Evolutionary conservation across 2,113 vertebrate genomes (phyloP), one percentile per base, ranked within the genome.

Genomic region (Sardina pilchardus): DNA sequence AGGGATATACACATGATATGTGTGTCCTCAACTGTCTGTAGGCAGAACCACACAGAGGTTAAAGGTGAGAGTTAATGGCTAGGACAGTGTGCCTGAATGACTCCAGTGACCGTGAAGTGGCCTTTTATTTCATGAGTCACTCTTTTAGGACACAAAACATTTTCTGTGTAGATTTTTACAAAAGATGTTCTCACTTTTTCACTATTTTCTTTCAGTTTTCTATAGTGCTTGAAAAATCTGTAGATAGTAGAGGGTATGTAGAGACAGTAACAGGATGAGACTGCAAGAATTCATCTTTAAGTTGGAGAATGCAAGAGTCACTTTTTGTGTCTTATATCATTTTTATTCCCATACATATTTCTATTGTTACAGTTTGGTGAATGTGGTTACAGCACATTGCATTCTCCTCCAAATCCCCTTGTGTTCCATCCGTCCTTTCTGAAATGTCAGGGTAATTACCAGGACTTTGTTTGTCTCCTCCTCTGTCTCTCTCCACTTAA

Each of bases 391-490:
- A 59, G 19, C 6, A 59, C 3, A 4, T 47, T 47, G 53, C 53
- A 24, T 50, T 14, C 30, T 34, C 30, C 67, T 14, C 67, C 67
- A 14, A 36, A 26, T 3, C 14, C 30, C 30, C 63, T 34, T 34
- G 9, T 2, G 30, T 78, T 78, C 2, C 63, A 71, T 14, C 71
- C 4, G 30, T 36, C 34, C 71, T 34, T 78, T 78, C 71, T 78
- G 71, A 78, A 78, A 78, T 78, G 30, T 78, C 71, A 78, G 71
- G 71, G 71, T 78, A 78, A 78, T 78, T 78, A 78, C 71, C 71
- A 78, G 71, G 34, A 78, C 30, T 78, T 78, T 78, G 63, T 34
- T 34, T 71, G 30, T 78, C 12, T 78, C 71, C 71, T 78, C 30
- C 71, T 78, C 34, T 78, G 30, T 78, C 71, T 78, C 71, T 71